Conservation (phyloP, 2,113 vertebrate species). For the Lutjanus erythropterus region DNA sequence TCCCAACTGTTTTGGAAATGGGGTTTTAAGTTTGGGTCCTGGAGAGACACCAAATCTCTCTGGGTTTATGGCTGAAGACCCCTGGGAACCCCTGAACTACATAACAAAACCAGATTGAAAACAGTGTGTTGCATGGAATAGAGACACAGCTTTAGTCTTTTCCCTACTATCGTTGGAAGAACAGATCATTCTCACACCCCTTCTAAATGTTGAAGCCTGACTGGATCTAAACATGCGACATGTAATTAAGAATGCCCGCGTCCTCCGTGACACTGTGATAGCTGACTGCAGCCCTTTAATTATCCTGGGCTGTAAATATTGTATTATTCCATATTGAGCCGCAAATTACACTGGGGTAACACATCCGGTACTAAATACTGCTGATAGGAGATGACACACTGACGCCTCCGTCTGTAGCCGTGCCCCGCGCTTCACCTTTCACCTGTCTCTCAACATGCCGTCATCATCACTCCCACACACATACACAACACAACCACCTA, state of each 20-base stretch:
- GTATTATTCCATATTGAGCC: slow-evolving; percentile 61
- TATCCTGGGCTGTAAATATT: slow-evolving; percentile 75
- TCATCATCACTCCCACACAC: slow-evolving; percentile 41
- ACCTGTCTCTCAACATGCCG: slow-evolving; percentile 65
- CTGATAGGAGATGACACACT: slow-evolving; percentile 65
- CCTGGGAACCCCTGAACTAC: no score
- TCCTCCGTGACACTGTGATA: slow-evolving; percentile 47
- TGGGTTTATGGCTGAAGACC: no score
- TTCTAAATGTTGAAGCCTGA: slow-evolving; percentile 29
- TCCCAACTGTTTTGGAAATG: no score
- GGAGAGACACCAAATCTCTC: no score
- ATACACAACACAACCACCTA: slow-evolving; percentile 35
- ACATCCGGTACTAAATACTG: slow-evolving; percentile 56
- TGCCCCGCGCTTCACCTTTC: slow-evolving; percentile 60
- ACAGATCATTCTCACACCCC: slow-evolving; percentile 3
- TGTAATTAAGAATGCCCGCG: slow-evolving; percentile 59
- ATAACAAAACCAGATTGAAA: slow-evolving; percentile 6
- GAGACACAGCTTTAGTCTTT: slow-evolving; percentile 12
- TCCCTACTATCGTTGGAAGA: not conserved
- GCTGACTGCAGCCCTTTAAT: slow-evolving; percentile 65
- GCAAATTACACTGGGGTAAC: slow-evolving; percentile 58
- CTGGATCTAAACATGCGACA: slow-evolving; percentile 54
- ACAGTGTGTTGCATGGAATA: not conserved
- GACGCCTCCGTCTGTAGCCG: slow-evolving; percentile 53
- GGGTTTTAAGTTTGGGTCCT: no score